phyloP scores from a whole-genome alignment of 2,888 invertebrate species.

The Mayetiola destructor region DNA sequence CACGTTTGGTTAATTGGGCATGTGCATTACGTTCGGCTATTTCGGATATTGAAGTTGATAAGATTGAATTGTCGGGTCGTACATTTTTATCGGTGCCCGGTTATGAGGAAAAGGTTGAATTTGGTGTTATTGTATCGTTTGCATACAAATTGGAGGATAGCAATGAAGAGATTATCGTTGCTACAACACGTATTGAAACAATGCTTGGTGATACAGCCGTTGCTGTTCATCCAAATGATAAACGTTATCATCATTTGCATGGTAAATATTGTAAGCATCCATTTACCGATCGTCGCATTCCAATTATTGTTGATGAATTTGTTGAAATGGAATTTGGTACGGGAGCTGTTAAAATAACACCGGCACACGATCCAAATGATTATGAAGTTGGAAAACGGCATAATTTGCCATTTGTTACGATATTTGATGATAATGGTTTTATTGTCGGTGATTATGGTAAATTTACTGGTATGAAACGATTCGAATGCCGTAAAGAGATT shows the following conservation, averaged over 20 bases:
- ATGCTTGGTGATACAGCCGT: conserved; percentile 96
- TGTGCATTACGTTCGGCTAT: conserved; percentile 93
- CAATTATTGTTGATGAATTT: conserved; percentile 81
- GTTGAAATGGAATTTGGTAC: conserved; percentile 95
- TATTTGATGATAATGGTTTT: conserved; percentile 82
- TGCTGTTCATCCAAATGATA: conserved; percentile 91
- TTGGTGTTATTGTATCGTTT: conserved; percentile 84
- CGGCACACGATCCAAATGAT: conserved; percentile 94
- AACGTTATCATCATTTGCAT: conserved; percentile 65
- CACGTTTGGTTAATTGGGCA: conserved; percentile 96
- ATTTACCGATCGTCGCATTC: conserved; percentile 65
- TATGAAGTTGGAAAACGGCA: conserved; percentile 90
- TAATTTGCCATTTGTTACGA: conserved; percentile 69
- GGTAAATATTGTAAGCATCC: conserved; percentile 81
- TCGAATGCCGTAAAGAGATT: conserved; percentile 73
- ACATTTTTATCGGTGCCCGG: conserved; percentile 84
- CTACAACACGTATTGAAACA: conserved; percentile 96
- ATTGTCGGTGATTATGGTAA: conserved; percentile 66
- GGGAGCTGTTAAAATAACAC: conserved; percentile 97
- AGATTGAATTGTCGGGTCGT: conserved; percentile 71
- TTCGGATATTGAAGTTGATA: conserved; percentile 98
- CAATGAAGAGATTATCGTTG: conserved; percentile 75
- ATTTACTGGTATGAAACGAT: conserved; percentile 77
- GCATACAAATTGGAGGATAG: conserved; percentile 68
- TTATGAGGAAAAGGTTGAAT: conserved; percentile 53